Evolutionary conservation across 2,888 invertebrate species (phyloP).

Genomic region (Uloborus plumipes): DNA sequence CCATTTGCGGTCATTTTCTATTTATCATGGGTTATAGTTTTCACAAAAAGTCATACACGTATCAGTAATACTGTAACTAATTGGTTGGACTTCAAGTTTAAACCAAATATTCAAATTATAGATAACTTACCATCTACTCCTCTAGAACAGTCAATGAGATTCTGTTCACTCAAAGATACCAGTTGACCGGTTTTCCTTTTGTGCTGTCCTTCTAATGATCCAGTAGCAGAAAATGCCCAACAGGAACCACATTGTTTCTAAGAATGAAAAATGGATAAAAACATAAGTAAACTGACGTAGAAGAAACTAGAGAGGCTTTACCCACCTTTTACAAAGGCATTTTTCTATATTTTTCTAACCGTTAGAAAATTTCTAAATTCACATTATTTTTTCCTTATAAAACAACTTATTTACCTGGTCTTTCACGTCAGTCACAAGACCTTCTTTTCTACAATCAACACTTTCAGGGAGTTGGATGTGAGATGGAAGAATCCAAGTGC

Average conservation of each 20-base stretch:
- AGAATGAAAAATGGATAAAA: conserved; percentile 64
- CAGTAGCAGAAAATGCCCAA: conserved; percentile 75
- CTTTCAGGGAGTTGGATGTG: conserved; percentile 23
- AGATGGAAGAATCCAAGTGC: conserved; percentile 9
- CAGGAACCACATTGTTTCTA: conserved; percentile 92
- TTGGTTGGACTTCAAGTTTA: not conserved
- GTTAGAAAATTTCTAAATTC: no score
- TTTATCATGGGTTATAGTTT: no score
- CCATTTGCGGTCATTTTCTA: no score
- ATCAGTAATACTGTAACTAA: not conserved
- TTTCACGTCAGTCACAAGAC: conserved; percentile 69
- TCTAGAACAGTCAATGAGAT: conserved; percentile 83
- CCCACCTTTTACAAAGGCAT: no score
- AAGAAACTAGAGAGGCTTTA: no score
- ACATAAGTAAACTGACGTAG: no score
- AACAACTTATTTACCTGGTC: conserved; percentile 68
- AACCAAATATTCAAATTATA: conserved; percentile 72
- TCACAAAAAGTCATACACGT: no score
- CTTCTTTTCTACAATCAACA: conserved; percentile 69
- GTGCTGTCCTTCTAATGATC: conserved; percentile 75
- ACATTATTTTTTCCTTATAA: no score
- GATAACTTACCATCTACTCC: conserved; percentile 77
- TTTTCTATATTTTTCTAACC: no score
- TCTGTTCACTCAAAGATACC: conserved; percentile 90
- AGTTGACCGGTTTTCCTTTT: conserved; percentile 82